Evolutionary conservation across 2,797 vertebrate genomes (phyloP).

Genomic region (Podarcis siculus): DNA sequence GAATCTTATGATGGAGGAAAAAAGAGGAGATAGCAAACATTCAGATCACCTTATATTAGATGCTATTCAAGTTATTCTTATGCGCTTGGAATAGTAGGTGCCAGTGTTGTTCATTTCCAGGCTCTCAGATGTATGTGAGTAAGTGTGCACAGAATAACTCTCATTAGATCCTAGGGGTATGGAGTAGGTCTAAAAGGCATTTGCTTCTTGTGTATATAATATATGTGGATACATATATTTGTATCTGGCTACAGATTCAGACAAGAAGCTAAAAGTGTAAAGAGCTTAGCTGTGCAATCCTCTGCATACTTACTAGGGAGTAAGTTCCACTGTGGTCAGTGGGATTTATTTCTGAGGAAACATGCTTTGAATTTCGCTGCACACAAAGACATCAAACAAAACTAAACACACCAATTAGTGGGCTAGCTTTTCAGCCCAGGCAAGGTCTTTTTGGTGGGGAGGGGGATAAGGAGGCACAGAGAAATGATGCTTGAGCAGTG

Average conservation of each 20-base stretch:
- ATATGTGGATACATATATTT: background rate
- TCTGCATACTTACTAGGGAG: background rate
- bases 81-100: too few relatives aligned
- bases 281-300: background rate
- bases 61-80: too few relatives aligned
- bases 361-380: background rate
- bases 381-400: background rate
- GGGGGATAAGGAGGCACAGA: background rate
- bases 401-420: background rate
- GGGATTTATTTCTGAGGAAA: background rate
- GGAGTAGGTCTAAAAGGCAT: background rate
- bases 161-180: background rate
- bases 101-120: background rate
- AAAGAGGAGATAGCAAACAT: too few relatives aligned
- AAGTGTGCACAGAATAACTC: background rate
- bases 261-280: background rate
- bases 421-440: background rate
- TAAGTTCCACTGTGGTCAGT: background rate
- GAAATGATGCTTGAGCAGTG: background rate
- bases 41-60: too few relatives aligned
- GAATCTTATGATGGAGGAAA: too few relatives aligned
- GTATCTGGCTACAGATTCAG: background rate
- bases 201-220: background rate
- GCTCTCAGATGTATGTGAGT: background rate
- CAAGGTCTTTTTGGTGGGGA: background rate